Evolutionary conservation across 1,140 invertebrate species (phyloP).

Genomic region (Telenomus remus): DNA sequence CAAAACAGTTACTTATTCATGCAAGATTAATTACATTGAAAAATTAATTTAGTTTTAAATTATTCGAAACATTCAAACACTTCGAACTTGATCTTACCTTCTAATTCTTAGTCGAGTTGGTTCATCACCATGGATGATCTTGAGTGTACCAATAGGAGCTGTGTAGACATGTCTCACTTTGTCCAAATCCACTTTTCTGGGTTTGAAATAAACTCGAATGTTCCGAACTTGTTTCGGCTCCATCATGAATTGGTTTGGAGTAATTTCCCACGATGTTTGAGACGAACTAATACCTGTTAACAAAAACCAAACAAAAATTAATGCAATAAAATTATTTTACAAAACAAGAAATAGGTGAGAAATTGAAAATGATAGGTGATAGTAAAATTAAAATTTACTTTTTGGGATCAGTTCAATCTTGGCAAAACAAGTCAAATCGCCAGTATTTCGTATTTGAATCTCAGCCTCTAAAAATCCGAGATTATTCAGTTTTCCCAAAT

Average conservation of each 20-base stretch:
- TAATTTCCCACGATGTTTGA: slow-evolving; percentile 65
- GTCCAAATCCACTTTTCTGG: slow-evolving; percentile 64
- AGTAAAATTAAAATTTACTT: slow-evolving; percentile 51
- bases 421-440: slow-evolving; percentile 71
- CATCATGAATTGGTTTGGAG: slow-evolving; percentile 65
- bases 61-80: too few relatives aligned
- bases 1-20: too few relatives aligned
- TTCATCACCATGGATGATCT: slow-evolving; percentile 69
- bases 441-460: slow-evolving; percentile 73
- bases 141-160: slow-evolving; percentile 67
- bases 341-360: too few relatives aligned
- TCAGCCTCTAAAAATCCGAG: slow-evolving; percentile 64
- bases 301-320: too few relatives aligned
- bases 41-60: too few relatives aligned
- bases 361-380: not conserved
- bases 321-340: too few relatives aligned
- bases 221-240: slow-evolving; percentile 62
- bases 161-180: slow-evolving; percentile 58
- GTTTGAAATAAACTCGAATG: slow-evolving; percentile 64
- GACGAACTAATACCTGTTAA: slow-evolving; percentile 50
- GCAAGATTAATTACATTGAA: too few relatives aligned
- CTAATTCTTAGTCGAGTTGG: slow-evolving; percentile 70
- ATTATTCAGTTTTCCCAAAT: slow-evolving; percentile 69
- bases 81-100: slow-evolving; percentile 56
- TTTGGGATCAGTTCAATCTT: slow-evolving; percentile 71